phyloP scores from a whole-genome alignment of 2,888 invertebrate species.

The Megaustenia siamemsis region DNA sequence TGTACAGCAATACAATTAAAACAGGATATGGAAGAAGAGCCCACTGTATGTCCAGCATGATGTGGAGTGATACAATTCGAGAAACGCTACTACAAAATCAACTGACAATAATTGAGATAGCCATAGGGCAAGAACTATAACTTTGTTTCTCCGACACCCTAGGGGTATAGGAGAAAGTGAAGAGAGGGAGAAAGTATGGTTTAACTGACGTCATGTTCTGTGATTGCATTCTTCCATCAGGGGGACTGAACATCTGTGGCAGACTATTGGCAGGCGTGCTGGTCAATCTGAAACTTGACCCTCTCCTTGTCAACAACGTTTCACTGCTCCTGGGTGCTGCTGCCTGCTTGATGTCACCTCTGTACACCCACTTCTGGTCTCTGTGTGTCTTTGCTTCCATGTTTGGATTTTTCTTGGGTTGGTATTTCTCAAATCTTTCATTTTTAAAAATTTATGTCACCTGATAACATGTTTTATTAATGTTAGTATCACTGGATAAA shows the following conservation, averaged over 20 bases:
- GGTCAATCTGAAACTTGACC: constrained; percentile 34
- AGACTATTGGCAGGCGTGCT: constrained; percentile 45
- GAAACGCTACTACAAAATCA: no score
- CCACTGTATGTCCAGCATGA: no score
- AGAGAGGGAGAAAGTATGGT: not conserved
- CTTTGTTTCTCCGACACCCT: no score
- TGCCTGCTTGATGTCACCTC: constrained; percentile 48
- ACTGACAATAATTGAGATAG: no score
- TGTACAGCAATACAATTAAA: no score
- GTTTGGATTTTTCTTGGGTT: constrained; percentile 53
- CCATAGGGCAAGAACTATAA: no score
- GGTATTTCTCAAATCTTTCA: not conserved
- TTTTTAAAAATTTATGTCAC: no score
- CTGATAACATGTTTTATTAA: no score
- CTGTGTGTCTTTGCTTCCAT: constrained; percentile 35
- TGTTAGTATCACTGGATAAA: not conserved
- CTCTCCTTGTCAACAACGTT: constrained; percentile 49
- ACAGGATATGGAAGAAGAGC: no score
- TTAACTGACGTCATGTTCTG: no score
- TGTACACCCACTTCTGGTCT: constrained; percentile 52
- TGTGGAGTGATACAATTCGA: no score
- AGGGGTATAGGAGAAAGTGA: no score
- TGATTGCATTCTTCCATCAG: constrained; percentile 12
- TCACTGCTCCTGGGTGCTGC: constrained; percentile 47
- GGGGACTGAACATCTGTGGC: constrained; percentile 52